Evolutionary conservation across 2,888 invertebrate species (phyloP), one percentile per base, ranked within the genome.

Genomic region (Scaptomyza polygonia): DNA sequence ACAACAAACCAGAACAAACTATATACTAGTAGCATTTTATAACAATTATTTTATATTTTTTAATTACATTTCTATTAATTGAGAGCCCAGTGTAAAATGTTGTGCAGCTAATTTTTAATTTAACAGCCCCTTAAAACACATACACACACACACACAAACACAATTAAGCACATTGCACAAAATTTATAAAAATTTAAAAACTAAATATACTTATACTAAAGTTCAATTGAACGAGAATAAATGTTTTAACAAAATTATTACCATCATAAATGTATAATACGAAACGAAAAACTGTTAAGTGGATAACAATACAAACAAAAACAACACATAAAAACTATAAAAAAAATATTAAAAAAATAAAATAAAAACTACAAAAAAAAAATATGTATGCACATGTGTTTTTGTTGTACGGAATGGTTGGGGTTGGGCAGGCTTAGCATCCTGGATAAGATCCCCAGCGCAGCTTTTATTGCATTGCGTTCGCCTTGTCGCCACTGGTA

Each of bases 201-300:
- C 67, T 55, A 77, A 65, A 70, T 54, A 75, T 73, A 73, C 66
- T 66, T 76, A 73, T 76, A 71, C 54, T 71, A 76, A 61, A 61
- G 72, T 73, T 71, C 75, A 39, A 86, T 66, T 68, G 55, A 72
- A 56, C 51, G 62, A 64, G 52, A 52, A 44, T 42, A 58, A 61
- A 49, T 39, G 25, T 45, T 54, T 44, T 64, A 44, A 47, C 43
- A 63, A 54, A 74, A 66, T 62, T 58, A 80, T 70, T 77, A 62
- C 64, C 81, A 77, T 51, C 71, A 73, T 73, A 58, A 52, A 67
- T 73, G 77, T 73, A 76, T 66, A 66, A 74, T 74, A 84, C 56
- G 67, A 83, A 66, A 67, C 62, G 69, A 72, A 76, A 74, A 79
- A 7, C 67, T 76, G 87, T 87, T 75, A 79, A 82, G 79, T 79